Conservation (phyloP, 2,113 vertebrate genomes). For the Tretioscincus oriximinensis region DNA sequence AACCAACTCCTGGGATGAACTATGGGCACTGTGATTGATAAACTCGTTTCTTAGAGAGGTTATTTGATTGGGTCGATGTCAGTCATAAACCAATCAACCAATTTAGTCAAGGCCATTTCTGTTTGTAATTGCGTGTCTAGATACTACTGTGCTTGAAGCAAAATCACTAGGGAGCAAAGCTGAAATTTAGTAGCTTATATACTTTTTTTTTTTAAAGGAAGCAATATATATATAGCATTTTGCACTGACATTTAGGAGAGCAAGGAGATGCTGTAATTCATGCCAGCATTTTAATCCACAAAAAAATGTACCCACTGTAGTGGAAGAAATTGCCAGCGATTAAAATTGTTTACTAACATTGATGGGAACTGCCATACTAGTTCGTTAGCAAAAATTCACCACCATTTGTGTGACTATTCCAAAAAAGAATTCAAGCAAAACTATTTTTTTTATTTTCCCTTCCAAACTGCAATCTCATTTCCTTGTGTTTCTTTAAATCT, state of each 20-base stretch:
- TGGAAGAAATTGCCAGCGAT: no score
- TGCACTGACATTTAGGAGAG: conserved; percentile 28
- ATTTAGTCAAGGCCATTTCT: background rate
- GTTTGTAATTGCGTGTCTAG: background rate
- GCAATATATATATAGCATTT: conserved; percentile 41
- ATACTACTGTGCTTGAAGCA: background rate
- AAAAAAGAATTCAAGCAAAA: background rate
- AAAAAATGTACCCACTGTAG: no score
- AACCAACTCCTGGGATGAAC: background rate
- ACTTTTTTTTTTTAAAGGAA: conserved; percentile 35
- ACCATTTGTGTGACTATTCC: no score
- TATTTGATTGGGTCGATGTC: no score
- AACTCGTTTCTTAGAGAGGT: no score
- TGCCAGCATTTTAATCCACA: background rate
- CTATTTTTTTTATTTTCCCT: background rate
- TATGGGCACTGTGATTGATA: no score
- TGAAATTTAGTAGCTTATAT: conserved; percentile 32
- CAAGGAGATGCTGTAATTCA: background rate
- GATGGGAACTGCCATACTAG: no score
- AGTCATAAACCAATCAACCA: no score
- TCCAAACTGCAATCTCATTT: background rate
- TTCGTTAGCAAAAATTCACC: no score
- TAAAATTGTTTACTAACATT: no score
- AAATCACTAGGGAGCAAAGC: conserved; percentile 33
- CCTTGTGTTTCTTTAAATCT: background rate